These are phyloP conservation scores for Psephotus haematonotus DNA, from an alignment of 2,113 vertebrate genomes.

Conservation along the genomic window DNA sequence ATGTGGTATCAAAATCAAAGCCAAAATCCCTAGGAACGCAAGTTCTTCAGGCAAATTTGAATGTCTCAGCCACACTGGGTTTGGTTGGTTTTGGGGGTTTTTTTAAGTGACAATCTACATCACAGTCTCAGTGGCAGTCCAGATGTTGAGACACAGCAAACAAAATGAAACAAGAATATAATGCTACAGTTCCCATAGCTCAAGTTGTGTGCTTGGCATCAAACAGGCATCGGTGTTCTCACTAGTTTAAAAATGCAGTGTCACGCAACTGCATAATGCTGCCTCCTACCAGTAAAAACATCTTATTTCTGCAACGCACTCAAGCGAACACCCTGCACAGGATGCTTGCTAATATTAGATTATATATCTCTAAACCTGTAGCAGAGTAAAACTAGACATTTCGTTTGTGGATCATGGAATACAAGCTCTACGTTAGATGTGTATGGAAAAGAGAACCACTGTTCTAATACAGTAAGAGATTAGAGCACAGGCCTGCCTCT, in stretches of 20 bases:
- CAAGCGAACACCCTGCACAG: neutral
- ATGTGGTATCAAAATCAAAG: neutral
- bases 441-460: neutral
- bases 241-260: neutral
- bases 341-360: neutral
- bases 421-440: neutral
- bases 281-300: neutral
- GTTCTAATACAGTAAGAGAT: neutral
- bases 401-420: neutral
- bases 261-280: neutral
- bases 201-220: rapidly evolving
- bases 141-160: neutral
- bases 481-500: neutral
- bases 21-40: neutral
- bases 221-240: neutral
- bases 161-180: neutral
- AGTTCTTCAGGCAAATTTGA: neutral
- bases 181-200: neutral
- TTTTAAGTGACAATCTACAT: neutral
- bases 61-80: neutral
- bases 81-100: neutral
- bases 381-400: neutral
- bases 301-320: neutral
- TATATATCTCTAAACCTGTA: neutral
- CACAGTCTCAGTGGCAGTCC: neutral